These are phyloP conservation scores for Taenioides sp. DNA, from an alignment of 2,797 vertebrate genomes.

Conservation along the genomic window DNA sequence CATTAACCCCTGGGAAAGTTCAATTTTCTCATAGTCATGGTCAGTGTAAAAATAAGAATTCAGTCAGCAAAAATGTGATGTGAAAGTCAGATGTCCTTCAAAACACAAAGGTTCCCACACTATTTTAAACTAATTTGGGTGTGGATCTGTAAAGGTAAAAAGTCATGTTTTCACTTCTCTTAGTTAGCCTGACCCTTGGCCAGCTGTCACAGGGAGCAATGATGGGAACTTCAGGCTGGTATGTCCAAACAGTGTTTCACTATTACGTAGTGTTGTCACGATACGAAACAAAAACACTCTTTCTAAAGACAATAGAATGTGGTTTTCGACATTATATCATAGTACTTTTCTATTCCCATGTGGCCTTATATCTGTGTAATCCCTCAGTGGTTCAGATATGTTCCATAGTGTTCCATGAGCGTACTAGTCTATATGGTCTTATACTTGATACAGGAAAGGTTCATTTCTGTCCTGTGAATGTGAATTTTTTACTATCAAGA, in stretches of 20 bases:
- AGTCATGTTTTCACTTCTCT: conserved; percentile 55
- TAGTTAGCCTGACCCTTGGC: conserved; percentile 8
- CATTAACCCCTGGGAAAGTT: conserved; percentile 46
- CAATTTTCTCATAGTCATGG: conserved; percentile 33
- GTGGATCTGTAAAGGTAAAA: not conserved
- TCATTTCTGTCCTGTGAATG: too few relatives aligned
- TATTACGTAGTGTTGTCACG: too few relatives aligned
- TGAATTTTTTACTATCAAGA: too few relatives aligned
- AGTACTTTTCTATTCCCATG: too few relatives aligned
- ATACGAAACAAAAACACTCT: too few relatives aligned
- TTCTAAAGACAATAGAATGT: too few relatives aligned
- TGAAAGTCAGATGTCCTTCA: conserved; percentile 45
- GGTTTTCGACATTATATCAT: too few relatives aligned
- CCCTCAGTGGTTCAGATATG: too few relatives aligned
- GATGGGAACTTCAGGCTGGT: not conserved
- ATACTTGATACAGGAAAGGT: too few relatives aligned
- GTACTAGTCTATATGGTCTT: too few relatives aligned
- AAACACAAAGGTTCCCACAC: conserved; percentile 39
- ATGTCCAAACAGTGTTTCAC: not conserved
- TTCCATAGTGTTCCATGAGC: too few relatives aligned
- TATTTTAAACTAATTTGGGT: not conserved
- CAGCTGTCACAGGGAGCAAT: conserved; percentile 7
- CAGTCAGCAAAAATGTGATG: conserved; percentile 58
- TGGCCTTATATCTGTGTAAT: too few relatives aligned
- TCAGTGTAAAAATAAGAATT: conserved; percentile 39